phyloP scores from a whole-genome alignment of 2,797 vertebrate species.

The Ambastaia sidthimunki region DNA sequence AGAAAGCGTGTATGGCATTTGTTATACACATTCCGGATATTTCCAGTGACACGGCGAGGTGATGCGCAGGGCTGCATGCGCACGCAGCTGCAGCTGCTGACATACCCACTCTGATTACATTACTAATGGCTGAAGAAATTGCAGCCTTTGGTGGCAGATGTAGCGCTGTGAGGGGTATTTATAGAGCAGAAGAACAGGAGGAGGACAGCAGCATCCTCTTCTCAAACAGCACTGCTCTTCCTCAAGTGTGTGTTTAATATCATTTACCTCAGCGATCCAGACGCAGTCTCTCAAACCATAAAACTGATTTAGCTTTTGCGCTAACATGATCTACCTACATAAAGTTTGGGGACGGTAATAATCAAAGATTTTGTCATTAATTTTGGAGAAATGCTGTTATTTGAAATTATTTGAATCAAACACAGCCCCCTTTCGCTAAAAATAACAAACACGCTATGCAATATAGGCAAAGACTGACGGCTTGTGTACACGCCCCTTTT shows the following conservation, averaged over 20 bases:
- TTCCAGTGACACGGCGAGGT: constrained; percentile 1
- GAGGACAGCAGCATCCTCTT: constrained; percentile 34
- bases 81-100: constrained; percentile 72
- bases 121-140: constrained; percentile 73
- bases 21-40: no score
- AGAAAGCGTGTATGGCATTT: no score
- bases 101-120: constrained; percentile 73
- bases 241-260: neutral
- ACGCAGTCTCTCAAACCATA: neutral
- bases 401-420: no score
- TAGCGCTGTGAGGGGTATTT: constrained; percentile 65
- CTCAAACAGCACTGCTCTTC: neutral
- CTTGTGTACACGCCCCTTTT: no score
- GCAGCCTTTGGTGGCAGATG: constrained; percentile 68
- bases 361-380: neutral
- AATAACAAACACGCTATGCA: no score
- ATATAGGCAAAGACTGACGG: no score
- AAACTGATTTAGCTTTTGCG: neutral
- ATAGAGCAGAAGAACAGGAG: constrained; percentile 59
- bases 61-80: constrained; percentile 34
- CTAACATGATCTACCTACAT: neutral
- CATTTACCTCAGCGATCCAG: neutral
- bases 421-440: no score
- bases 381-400: no score
- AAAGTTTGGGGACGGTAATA: no score